Percentiles rank a stretch among this genome's conserved stretches.
These are phyloP conservation scores for Bhutanitis thaidina DNA, from an alignment of 2,888 invertebrate genomes.

Conservation along the genomic window DNA sequence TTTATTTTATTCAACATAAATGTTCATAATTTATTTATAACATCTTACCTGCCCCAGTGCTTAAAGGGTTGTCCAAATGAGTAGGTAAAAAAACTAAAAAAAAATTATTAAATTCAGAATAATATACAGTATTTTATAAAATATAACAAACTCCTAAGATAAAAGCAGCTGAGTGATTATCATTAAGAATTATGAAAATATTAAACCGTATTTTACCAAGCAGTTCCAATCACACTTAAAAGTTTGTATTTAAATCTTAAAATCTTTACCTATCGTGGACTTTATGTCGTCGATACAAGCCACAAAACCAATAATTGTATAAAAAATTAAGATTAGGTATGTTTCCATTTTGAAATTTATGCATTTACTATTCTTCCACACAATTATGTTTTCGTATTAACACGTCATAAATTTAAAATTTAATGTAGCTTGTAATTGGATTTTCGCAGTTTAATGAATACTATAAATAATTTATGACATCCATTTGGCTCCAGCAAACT, in stretches of 20 bases:
- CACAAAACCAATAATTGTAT: background rate
- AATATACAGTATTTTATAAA: too few species aligned
- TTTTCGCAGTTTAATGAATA: too few species aligned
- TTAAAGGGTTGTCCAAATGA: background rate
- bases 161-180: too few species aligned
- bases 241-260: background rate
- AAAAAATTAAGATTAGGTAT: background rate
- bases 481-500: too few species aligned
- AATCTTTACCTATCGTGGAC: constrained; percentile 11
- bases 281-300: background rate
- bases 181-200: too few species aligned
- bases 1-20: too few species aligned
- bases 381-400: background rate
- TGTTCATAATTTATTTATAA: background rate
- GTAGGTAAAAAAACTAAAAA: constrained; percentile 8
- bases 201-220: too few species aligned
- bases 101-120: background rate
- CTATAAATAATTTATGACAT: too few species aligned
- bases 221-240: too few species aligned
- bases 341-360: constrained; percentile 2
- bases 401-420: constrained; percentile 1
- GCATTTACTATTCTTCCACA: background rate
- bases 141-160: too few species aligned
- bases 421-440: constrained; percentile 4
- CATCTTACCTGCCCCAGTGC: constrained; percentile 2